phyloP scores from a whole-genome alignment of 23 tunicate genomes.

The Botrylloides violaceus region DNA sequence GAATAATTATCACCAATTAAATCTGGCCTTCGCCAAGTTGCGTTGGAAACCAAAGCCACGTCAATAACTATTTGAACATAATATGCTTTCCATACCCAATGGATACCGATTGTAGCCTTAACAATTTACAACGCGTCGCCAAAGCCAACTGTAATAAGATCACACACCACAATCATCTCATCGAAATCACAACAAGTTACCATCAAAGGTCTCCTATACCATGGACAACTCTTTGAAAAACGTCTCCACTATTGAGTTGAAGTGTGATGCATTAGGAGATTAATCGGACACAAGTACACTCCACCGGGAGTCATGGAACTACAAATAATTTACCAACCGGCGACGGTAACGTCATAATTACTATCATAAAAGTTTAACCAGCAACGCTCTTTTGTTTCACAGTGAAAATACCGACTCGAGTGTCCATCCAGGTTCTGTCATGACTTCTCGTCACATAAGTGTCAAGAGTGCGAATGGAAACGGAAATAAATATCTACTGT shows the following conservation, averaged over 20 bases:
- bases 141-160: background rate
- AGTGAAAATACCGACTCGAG: constrained; percentile 3
- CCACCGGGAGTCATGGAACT: background rate
- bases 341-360: background rate
- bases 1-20: too few relatives aligned
- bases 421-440: background rate
- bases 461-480: background rate
- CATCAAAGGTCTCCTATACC: background rate
- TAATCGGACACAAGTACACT: background rate
- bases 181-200: background rate
- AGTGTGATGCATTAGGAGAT: constrained; percentile 3
- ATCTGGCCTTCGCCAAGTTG: too few relatives aligned
- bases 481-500: background rate
- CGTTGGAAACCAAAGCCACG: too few relatives aligned
- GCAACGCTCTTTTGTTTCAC: background rate
- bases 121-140: too few relatives aligned
- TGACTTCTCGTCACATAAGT: background rate
- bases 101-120: too few relatives aligned
- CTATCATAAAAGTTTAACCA: background rate
- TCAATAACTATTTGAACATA: too few relatives aligned
- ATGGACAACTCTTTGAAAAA: background rate
- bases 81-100: too few relatives aligned
- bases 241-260: background rate
- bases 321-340: background rate
- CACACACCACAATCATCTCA: background rate